Conservation (phyloP, 2,888 invertebrate genomes). For the Pocota personata region DNA sequence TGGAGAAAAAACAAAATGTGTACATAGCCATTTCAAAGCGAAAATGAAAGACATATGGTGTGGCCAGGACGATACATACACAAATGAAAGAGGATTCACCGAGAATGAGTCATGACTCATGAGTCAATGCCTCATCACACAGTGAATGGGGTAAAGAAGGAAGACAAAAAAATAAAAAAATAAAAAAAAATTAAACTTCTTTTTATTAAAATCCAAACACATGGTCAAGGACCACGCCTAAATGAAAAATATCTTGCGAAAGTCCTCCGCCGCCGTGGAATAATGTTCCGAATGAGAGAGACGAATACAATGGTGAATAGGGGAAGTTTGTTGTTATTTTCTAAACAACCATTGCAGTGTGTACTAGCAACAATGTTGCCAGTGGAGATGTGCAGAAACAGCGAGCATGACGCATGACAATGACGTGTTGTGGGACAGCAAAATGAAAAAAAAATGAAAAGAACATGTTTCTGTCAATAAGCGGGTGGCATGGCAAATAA, state of each 20-base stretch:
- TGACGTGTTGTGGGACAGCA: slow-evolving; percentile 16
- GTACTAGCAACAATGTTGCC: slow-evolving; percentile 59
- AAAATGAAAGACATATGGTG: slow-evolving; percentile 5
- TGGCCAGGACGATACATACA: neutral
- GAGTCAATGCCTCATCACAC: too few relatives aligned
- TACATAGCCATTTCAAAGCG: neutral
- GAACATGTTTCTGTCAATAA: slow-evolving; percentile 29
- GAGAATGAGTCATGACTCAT: slow-evolving; percentile 27
- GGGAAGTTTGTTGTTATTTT: slow-evolving; percentile 38
- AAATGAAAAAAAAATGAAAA: slow-evolving; percentile 11
- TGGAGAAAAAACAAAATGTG: neutral
- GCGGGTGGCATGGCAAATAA: slow-evolving; percentile 52
- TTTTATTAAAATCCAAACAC: slow-evolving; percentile 33
- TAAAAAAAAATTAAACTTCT: neutral
- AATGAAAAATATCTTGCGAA: slow-evolving; percentile 69
- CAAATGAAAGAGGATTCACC: neutral
- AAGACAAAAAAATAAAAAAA: neutral
- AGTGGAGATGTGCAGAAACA: slow-evolving; percentile 45
- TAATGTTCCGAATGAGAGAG: slow-evolving; percentile 19
- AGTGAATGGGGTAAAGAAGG: too few relatives aligned
- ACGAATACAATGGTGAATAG: neutral
- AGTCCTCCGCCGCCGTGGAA: slow-evolving; percentile 41
- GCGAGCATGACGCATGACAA: slow-evolving; percentile 54
- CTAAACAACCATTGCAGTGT: slow-evolving; percentile 37
- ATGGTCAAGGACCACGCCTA: slow-evolving; percentile 74